Evolutionary conservation across 2,888 invertebrate species (phyloP).

Genomic region (Lamproptera curius): DNA sequence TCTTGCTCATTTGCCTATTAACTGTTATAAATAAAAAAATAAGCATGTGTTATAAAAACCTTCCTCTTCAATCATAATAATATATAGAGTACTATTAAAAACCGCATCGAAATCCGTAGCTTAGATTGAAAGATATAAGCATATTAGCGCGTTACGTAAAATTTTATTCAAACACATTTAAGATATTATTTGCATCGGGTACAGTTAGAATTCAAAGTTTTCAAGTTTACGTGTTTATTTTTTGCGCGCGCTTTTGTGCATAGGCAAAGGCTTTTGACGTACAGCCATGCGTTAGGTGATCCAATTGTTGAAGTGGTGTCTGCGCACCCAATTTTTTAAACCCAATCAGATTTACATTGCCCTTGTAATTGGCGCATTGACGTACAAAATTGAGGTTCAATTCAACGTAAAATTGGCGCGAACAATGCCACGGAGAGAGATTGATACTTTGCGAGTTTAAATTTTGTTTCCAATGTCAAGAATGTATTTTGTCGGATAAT

Average conservation of each 20-base stretch:
- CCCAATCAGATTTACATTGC: constrained; percentile 30
- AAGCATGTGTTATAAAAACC: too few relatives aligned
- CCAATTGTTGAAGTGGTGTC: constrained; percentile 18
- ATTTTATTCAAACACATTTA: too few relatives aligned
- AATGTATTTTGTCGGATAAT: constrained; percentile 3
- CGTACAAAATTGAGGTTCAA: constrained; percentile 32
- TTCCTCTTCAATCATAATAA: too few relatives aligned
- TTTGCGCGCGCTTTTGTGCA: constrained; percentile 45
- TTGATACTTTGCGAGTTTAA: constrained; percentile 2
- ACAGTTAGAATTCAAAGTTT: neutral
- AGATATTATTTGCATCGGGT: too few relatives aligned
- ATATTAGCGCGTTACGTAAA: too few relatives aligned
- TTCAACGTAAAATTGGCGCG: constrained; percentile 34
- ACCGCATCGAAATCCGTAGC: too few relatives aligned
- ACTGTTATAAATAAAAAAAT: too few relatives aligned
- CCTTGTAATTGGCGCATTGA: constrained; percentile 29
- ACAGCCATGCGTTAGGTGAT: constrained; percentile 28
- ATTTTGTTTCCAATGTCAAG: too few relatives aligned
- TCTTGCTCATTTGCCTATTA: too few relatives aligned
- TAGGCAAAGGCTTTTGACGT: constrained; percentile 29
- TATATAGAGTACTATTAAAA: too few relatives aligned
- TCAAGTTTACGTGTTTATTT: constrained; percentile 28
- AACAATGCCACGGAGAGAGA: neutral
- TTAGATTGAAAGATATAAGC: too few relatives aligned
- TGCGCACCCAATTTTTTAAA: constrained; percentile 10